Evolutionary conservation across 2,888 invertebrate genomes (phyloP).

Genomic region (Drosophila mayaguana): DNA sequence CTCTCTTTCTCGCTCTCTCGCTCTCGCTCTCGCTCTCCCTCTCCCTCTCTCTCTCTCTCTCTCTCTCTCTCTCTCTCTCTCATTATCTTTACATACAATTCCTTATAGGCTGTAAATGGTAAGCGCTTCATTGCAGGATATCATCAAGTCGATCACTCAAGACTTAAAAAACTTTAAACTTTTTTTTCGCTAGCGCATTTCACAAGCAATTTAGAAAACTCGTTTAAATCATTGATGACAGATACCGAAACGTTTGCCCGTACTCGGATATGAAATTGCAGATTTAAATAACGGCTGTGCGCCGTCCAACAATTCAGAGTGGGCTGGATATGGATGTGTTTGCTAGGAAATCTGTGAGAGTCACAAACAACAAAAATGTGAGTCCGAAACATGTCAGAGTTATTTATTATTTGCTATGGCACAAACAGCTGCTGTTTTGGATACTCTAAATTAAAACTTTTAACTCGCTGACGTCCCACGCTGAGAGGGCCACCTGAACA

Average conservation of each 20-base stretch:
- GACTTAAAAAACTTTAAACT: neutral
- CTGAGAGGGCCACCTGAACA: conserved; percentile 51
- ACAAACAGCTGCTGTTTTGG: conserved; percentile 39
- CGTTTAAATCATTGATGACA: conserved; percentile 67
- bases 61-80: neutral
- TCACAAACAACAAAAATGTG: conserved; percentile 13
- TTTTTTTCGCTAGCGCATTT: conserved; percentile 29
- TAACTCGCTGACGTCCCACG: conserved; percentile 9
- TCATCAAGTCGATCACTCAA: neutral
- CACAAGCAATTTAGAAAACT: conserved; percentile 52
- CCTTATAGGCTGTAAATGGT: neutral
- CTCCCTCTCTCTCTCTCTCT: no score
- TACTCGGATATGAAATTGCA: conserved; percentile 2
- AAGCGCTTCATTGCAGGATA: neutral
- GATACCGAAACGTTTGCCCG: conserved; percentile 14
- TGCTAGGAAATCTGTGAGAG: conserved; percentile 40
- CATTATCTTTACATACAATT: fast-evolving
- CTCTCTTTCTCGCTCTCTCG: no score
- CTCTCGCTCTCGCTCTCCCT: no score
- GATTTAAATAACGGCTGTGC: conserved; percentile 9
- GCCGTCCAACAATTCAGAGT: conserved; percentile 6
- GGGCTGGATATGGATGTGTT: conserved; percentile 38
- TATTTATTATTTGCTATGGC: conserved; percentile 57
- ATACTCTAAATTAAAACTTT: conserved; percentile 49
- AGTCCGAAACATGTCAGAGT: conserved; percentile 38